phyloP scores from a whole-genome alignment of 2,888 invertebrate genomes.

The Drosophila bunnanda region DNA sequence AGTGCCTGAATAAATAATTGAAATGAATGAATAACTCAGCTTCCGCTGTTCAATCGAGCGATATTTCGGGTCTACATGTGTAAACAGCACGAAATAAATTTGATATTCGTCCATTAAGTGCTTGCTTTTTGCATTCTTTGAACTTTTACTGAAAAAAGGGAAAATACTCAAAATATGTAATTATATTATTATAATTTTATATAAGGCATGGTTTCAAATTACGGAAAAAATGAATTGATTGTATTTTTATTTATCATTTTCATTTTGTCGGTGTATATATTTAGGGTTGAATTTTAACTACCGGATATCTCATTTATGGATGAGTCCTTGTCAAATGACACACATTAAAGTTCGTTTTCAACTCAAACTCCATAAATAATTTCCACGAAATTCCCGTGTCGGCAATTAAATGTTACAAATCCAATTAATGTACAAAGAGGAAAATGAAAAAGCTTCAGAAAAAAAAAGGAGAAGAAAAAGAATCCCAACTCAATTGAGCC shows the following conservation, averaged over 20 bases:
- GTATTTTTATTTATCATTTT: too few species aligned
- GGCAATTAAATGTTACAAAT: slow-evolving; percentile 65
- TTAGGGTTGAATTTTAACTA: not conserved
- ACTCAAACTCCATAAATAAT: slow-evolving; percentile 54
- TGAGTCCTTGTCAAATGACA: not conserved
- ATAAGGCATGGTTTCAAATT: too few species aligned
- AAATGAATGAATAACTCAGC: slow-evolving; percentile 37
- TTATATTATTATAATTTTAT: too few species aligned
- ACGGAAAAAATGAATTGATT: too few species aligned
- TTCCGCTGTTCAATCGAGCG: slow-evolving; percentile 41
- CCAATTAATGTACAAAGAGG: slow-evolving; percentile 59
- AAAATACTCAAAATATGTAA: too few species aligned
- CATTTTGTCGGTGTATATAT: not conserved
- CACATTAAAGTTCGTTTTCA: slow-evolving; percentile 1
- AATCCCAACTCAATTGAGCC: slow-evolving; percentile 57
- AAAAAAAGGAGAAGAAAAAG: slow-evolving; percentile 7
- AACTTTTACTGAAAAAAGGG: too few species aligned
- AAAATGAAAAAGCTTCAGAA: slow-evolving; percentile 12
- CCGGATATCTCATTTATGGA: not conserved
- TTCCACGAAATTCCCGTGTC: slow-evolving; percentile 44
- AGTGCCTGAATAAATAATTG: slow-evolving; percentile 41
- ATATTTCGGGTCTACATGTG: slow-evolving; percentile 17
- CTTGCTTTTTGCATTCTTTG: not conserved
- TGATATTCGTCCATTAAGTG: not conserved
- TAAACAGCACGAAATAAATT: slow-evolving; percentile 3